Base-by-base conservation (phyloP, 1,140 invertebrate species). In the Capitella teleta region DNA sequence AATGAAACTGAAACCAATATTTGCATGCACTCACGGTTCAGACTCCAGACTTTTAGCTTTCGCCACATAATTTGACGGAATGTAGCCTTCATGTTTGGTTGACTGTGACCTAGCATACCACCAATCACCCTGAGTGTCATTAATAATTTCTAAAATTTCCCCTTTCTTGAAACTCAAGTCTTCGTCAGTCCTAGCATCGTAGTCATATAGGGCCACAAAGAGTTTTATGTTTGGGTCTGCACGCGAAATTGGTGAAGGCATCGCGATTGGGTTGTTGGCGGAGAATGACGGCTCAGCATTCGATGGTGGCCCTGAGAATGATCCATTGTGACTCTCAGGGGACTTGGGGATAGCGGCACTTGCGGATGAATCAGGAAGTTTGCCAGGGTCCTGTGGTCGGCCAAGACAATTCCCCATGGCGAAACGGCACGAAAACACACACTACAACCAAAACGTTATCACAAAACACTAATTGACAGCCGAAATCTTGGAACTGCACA, bases 61-160 rank as follows among this genome's bases (percentile, higher is more conserved):
- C 57, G 95, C 95, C 54, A 99, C 93, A 82, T 98, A 98, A 76
- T 98, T 98, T 46, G 91, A 96, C 60, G 95, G 95, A 74, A 99
- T 98, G 76, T 98, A 98, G 51, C 95, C 95, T 32, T 49, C 46
- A 75, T 30, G 16, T 48, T 95, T 89, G 14, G 42, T 44, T 5
- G 40, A 18, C 34, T 54, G 49, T 12, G 60, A 61, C 32, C 55
- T 49, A 38, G 94, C 94, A 63, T 95, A 80, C 95, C 95, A 99
- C 95, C 95, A 99, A 72, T 98, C 95, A 44, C 94, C 92, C 72
- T 93, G 87, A 49, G 90, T 97, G 76, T 98, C 93, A 75, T 98
- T 96, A 54, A 98, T 74, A 57, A 98, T 95, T 75, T 98, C 93
- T 66, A 98, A 78, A 75, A 96, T 88, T 73, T 98, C 94, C 32